These are phyloP conservation scores for Ceramica pisi DNA, from an alignment of 2,888 invertebrate genomes.

Conservation along the genomic window DNA sequence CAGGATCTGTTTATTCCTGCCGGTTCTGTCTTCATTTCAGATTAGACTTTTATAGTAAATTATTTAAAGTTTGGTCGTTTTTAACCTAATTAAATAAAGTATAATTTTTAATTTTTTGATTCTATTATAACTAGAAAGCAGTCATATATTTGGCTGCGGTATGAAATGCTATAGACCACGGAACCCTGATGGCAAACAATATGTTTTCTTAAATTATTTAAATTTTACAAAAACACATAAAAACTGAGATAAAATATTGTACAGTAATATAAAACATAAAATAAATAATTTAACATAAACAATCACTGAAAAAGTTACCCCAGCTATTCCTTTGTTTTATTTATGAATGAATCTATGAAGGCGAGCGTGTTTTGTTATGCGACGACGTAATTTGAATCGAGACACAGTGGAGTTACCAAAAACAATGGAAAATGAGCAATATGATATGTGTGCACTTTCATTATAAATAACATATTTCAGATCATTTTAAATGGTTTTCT, in stretches of 20 bases:
- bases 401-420: constrained; percentile 50
- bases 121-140: too few species aligned
- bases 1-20: not conserved
- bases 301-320: not conserved
- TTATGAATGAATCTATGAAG: constrained; percentile 49
- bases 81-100: too few species aligned
- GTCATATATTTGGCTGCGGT: not conserved
- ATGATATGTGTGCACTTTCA: constrained; percentile 14
- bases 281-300: not conserved
- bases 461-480: constrained; percentile 5
- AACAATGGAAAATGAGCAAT: constrained; percentile 60
- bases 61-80: not conserved
- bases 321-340: constrained; percentile 32
- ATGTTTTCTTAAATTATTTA: not conserved
- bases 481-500: constrained; percentile 56
- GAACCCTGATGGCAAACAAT: not conserved
- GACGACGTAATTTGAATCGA: constrained; percentile 45
- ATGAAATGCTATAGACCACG: too few species aligned
- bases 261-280: not conserved
- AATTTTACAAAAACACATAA: not conserved
- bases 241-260: not conserved
- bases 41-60: not conserved
- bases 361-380: constrained; percentile 47
- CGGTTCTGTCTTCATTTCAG: too few species aligned
- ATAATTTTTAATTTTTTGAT: too few species aligned